These are phyloP conservation scores for Neomorphus geoffroyi DNA, from an alignment of 2,797 vertebrate genomes.

Conservation along the genomic window DNA sequence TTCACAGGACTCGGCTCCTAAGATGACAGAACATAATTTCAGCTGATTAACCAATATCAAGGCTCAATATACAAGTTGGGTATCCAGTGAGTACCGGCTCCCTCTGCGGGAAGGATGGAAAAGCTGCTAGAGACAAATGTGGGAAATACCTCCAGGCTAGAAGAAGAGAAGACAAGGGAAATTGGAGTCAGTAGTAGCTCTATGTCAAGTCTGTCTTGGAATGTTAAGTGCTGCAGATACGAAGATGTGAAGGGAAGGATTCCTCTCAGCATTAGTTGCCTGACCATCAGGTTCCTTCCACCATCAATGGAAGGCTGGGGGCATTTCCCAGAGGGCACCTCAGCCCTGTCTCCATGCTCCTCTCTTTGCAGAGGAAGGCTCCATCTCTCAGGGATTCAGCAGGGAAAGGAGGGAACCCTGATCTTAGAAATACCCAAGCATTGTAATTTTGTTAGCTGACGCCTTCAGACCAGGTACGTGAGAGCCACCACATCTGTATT, in stretches of 20 bases:
- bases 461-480: neutral
- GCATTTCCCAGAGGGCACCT: neutral
- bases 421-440: neutral
- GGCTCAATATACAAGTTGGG: neutral
- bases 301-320: neutral
- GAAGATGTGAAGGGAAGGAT: neutral
- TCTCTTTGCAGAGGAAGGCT: neutral
- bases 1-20: neutral
- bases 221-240: neutral
- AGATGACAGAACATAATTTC: neutral
- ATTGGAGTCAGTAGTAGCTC: neutral
- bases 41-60: neutral
- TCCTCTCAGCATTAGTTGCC: neutral
- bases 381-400: neutral
- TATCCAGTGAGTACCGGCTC: neutral
- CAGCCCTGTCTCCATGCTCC: neutral
- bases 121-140: neutral
- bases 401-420: neutral
- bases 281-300: neutral
- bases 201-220: neutral
- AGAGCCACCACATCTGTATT: neutral
- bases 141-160: neutral
- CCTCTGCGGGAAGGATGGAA: neutral
- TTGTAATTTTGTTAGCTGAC: neutral
- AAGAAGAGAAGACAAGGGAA: neutral